A percentile compares a stretch with the other conserved stretches of the same genome.
Evolutionary conservation across 2,888 invertebrate species (phyloP).

Genomic region (Aspidiotus rigidus): DNA sequence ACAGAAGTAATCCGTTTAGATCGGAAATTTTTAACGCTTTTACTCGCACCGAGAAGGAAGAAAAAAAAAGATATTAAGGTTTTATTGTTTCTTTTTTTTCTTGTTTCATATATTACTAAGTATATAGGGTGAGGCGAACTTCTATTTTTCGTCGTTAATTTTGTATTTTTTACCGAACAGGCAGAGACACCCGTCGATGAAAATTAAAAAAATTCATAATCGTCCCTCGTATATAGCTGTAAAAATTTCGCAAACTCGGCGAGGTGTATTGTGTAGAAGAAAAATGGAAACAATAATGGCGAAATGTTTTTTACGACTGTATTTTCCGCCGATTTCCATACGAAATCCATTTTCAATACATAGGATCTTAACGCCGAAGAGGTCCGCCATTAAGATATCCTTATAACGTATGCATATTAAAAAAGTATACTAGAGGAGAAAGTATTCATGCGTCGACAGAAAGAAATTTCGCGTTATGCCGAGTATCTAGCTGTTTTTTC

Average conservation of each 20-base stretch:
- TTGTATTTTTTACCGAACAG: no score
- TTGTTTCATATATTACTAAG: no score
- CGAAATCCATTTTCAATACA: conserved; percentile 1
- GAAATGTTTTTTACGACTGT: background rate
- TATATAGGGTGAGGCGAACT: no score
- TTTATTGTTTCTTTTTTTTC: no score
- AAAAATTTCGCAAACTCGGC: background rate
- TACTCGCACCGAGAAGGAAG: background rate
- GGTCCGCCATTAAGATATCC: background rate
- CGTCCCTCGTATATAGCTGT: background rate
- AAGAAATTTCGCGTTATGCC: background rate
- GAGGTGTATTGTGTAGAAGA: no score
- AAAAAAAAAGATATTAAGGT: no score
- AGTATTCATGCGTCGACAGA: background rate
- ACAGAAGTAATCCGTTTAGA: conserved; percentile 2
- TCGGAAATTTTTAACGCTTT: conserved; percentile 4
- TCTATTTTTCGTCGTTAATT: no score
- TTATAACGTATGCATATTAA: background rate
- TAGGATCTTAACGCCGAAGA: background rate
- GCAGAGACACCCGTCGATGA: no score
- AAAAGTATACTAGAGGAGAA: no score
- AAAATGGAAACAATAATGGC: background rate
- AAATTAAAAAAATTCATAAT: no score
- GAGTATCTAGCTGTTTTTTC: background rate
- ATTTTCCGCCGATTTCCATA: background rate